A percentile compares a stretch with the other conserved stretches of the same genome.
These are phyloP conservation scores for Strigamia crassipes DNA, from an alignment of 2,888 invertebrate species.

Conservation along the genomic window DNA sequence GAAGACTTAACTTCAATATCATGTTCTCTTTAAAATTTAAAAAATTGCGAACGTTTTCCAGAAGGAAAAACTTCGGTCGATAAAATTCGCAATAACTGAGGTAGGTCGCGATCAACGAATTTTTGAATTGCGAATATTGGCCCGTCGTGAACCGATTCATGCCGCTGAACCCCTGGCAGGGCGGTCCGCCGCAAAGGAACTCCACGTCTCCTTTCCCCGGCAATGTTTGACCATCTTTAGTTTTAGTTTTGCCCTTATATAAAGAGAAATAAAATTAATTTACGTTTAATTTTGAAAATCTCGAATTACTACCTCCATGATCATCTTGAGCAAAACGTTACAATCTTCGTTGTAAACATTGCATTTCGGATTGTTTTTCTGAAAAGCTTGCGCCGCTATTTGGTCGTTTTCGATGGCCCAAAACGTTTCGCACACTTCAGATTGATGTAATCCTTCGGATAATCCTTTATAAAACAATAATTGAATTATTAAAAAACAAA, in stretches of 20 bases:
- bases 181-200: conserved; percentile 81
- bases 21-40: conserved; percentile 79
- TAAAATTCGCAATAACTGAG: conserved; percentile 85
- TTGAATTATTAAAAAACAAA: no score
- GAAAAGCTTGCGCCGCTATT: conserved; percentile 78
- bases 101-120: conserved; percentile 79
- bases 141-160: conserved; percentile 86
- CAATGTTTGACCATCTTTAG: conserved; percentile 61
- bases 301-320: conserved; percentile 64
- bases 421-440: conserved; percentile 70
- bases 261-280: neutral
- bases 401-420: conserved; percentile 84
- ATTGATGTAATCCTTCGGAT: conserved; percentile 66
- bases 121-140: conserved; percentile 83
- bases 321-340: conserved; percentile 71
- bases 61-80: conserved; percentile 77
- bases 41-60: conserved; percentile 86
- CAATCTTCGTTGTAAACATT: conserved; percentile 82
- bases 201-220: conserved; percentile 82
- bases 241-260: conserved; percentile 57
- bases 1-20: conserved; percentile 77
- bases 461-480: conserved; percentile 55
- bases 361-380: conserved; percentile 73
- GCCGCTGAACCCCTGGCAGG: conserved; percentile 87
- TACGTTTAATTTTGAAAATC: conserved; percentile 43